phyloP scores from a whole-genome alignment of 1,140 invertebrate genomes.

The Phymorhynchus buccinoides region DNA sequence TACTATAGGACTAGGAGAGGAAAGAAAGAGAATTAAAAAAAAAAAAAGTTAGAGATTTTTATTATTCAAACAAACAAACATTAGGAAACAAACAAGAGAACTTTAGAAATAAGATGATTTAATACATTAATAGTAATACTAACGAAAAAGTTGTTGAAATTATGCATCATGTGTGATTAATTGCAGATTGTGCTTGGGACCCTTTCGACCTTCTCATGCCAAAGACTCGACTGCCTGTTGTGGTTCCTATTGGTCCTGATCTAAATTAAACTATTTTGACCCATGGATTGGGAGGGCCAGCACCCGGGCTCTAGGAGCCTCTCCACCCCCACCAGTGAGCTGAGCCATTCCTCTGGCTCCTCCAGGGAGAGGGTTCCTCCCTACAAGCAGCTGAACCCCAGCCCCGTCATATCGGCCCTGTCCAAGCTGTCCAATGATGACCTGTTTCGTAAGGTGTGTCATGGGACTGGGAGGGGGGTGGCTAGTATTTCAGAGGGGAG shows the following conservation, averaged over 20 bases:
- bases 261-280: neutral
- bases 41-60: too few relatives aligned
- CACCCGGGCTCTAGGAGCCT: slow-evolving; percentile 38
- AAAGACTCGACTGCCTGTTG: too few relatives aligned
- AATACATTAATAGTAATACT: too few relatives aligned
- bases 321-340: slow-evolving; percentile 48
- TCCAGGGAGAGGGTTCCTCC: slow-evolving; percentile 45
- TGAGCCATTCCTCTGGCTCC: slow-evolving; percentile 46
- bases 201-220: neutral
- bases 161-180: too few relatives aligned
- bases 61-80: too few relatives aligned
- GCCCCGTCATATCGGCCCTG: slow-evolving; percentile 57
- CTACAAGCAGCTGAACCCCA: slow-evolving; percentile 61
- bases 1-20: too few relatives aligned
- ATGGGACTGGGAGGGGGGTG: neutral
- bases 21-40: too few relatives aligned
- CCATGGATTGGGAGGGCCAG: slow-evolving; percentile 52
- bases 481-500: neutral
- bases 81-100: too few relatives aligned
- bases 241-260: too few relatives aligned
- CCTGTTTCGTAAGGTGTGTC: slow-evolving; percentile 75
- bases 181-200: neutral
- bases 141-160: too few relatives aligned
- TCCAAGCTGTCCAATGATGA: slow-evolving; percentile 78
- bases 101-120: too few relatives aligned